Conservation (phyloP, 2,797 vertebrate genomes). For the Ctenochaetus hawaiiensis region DNA sequence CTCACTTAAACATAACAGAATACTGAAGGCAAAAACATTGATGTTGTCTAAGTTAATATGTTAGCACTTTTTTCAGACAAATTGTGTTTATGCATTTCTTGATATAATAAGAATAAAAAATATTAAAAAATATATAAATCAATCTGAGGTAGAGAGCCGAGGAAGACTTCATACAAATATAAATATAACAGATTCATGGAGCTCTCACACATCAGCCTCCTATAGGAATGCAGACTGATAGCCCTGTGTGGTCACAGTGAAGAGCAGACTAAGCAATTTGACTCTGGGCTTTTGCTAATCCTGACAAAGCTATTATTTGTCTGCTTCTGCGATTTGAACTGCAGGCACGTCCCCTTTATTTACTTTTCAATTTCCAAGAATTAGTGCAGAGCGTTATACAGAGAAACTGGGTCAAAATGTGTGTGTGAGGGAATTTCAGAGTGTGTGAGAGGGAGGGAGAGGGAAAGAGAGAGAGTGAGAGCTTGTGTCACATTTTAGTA, state of each 20-base stretch:
- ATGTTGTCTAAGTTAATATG: no score
- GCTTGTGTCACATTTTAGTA: slow-evolving; percentile 38
- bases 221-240: slow-evolving; percentile 36
- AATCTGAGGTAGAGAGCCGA: no score
- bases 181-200: slow-evolving; percentile 9
- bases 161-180: not conserved
- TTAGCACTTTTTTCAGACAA: not conserved
- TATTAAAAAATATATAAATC: no score
- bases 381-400: slow-evolving; percentile 63
- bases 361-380: slow-evolving; percentile 80
- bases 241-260: slow-evolving; percentile 55
- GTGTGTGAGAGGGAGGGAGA: slow-evolving; percentile 3
- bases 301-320: slow-evolving; percentile 75
- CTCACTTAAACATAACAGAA: not conserved
- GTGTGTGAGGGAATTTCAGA: slow-evolving; percentile 53
- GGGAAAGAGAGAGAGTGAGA: slow-evolving; percentile 1
- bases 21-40: not conserved
- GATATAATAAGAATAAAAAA: not conserved
- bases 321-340: slow-evolving; percentile 64
- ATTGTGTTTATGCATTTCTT: not conserved
- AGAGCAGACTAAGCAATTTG: slow-evolving; percentile 56
- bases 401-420: slow-evolving; percentile 78
- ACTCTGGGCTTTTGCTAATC: slow-evolving; percentile 58
- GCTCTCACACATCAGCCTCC: slow-evolving; percentile 25
- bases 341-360: slow-evolving; percentile 69